Evolutionary conservation across 64 coral and sea anemone species (phyloP).

Genomic region (Stichodactyla helianthus): DNA sequence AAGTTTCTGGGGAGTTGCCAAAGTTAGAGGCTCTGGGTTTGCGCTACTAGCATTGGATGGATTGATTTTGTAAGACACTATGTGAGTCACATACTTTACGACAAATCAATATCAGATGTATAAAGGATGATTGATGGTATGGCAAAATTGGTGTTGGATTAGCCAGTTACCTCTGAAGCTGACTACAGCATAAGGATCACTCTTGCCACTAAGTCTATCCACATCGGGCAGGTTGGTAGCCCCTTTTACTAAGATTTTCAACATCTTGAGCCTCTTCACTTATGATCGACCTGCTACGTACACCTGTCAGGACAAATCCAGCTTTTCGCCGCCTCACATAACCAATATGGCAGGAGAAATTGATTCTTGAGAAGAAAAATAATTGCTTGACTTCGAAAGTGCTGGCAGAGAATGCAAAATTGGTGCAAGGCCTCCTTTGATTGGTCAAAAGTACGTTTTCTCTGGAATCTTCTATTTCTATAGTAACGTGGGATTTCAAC

Average conservation of each 20-base stretch:
- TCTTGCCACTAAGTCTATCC: constrained; percentile 77
- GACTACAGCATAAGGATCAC: constrained; percentile 71
- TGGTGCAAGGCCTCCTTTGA: background rate
- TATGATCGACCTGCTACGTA: background rate
- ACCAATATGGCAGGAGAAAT: background rate
- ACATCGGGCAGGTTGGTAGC: constrained; percentile 78
- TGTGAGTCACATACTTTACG: no score
- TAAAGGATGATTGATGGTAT: background rate
- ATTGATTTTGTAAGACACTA: no score
- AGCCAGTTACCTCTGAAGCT: constrained; percentile 64
- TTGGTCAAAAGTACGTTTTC: background rate
- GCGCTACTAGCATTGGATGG: no score
- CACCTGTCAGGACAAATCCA: background rate
- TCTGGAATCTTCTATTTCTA: background rate
- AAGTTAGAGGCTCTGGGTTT: no score
- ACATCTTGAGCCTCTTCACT: constrained; percentile 24
- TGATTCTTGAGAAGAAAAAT: background rate
- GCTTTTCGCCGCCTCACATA: background rate
- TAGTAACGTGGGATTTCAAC: background rate
- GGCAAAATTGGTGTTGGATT: no score
- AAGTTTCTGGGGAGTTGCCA: no score
- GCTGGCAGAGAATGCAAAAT: background rate
- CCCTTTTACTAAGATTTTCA: constrained; percentile 71
- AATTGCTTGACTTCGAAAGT: background rate
- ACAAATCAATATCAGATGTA: background rate